Conservation (phyloP, 2,113 vertebrate species). For the Monarcha castaneiventris region DNA sequence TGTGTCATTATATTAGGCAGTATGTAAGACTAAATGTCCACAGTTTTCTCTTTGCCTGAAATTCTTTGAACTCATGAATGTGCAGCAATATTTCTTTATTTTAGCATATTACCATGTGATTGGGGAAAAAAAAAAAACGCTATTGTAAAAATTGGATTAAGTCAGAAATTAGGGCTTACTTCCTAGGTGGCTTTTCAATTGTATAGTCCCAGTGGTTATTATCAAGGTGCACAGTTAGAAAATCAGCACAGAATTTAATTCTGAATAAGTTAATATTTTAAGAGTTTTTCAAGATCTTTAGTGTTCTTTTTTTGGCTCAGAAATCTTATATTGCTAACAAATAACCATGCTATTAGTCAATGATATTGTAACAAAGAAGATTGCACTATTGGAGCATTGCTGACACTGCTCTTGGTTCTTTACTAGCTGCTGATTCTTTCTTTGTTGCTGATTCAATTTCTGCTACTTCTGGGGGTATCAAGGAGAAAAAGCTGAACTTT, state of each 20-base stretch:
- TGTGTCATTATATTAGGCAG: background rate
- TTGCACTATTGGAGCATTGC: background rate
- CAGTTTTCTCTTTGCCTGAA: background rate
- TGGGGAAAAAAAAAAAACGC: background rate
- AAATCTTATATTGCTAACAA: background rate
- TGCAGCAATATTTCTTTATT: background rate
- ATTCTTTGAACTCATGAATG: background rate
- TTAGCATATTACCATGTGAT: background rate
- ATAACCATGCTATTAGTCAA: background rate
- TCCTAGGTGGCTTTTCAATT: background rate
- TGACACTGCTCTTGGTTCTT: background rate
- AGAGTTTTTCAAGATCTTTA: background rate
- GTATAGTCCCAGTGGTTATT: background rate
- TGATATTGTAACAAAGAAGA: background rate
- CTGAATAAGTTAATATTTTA: background rate
- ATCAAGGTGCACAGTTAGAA: background rate
- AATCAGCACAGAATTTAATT: background rate
- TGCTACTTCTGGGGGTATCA: background rate
- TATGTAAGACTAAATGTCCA: background rate
- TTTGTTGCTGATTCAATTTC: constrained; percentile 2
- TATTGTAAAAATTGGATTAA: background rate
- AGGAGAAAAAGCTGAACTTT: background rate
- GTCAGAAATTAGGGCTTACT: background rate
- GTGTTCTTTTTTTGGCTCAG: background rate
- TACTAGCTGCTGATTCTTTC: background rate